Evolutionary conservation across 2,888 invertebrate genomes (phyloP), one percentile per base, ranked within the genome.

Genomic region (Eupithecia insigniata): DNA sequence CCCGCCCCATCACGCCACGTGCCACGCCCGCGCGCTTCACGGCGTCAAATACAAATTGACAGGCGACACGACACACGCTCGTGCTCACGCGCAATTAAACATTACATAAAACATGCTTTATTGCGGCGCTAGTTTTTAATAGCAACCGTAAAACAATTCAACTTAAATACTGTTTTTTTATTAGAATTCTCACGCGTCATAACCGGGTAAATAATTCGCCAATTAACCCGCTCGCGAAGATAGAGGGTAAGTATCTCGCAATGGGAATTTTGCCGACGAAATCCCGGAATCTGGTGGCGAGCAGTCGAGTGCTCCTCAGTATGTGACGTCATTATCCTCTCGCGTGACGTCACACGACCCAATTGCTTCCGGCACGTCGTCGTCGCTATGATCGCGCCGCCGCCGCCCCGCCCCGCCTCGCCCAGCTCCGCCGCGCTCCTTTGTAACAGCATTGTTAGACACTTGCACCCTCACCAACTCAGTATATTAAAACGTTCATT

Each of bases 31-130:
- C 46, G 46, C 66, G 36, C 69, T 62, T 58, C 67, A 32, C 67
- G 72, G 70, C 74, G 77, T 77, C 73, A 75, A 72, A 58, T 68
- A 72, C 75, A 76, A 79, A 77, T 68, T 61, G 79, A 67, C 74
- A 67, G 66, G 55, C 26, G 70, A 55, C 79, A 79, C 75, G 79
- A 68, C 70, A 74, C 64, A 18, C 58, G 67, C 28, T 68, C 75
- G 74, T 76, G 78, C 70, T 39, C 43, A 34, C 69, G 32, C 26
- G 65, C 67, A 66, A 26, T 77, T 73, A 72, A 51, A 73, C 28
- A 51, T 39, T 30, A 69, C 65, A 68, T 75, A 72, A 69, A 74
- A 73, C 74, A 73, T 46, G 55, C 60, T 71, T 70, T 74, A 72
- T 70, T 46, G 64, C 67, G 12, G 51, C 58, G 66, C 64, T 75